Conservation (phyloP, 2,113 vertebrate species). For the Psittacula cyanocephala region DNA sequence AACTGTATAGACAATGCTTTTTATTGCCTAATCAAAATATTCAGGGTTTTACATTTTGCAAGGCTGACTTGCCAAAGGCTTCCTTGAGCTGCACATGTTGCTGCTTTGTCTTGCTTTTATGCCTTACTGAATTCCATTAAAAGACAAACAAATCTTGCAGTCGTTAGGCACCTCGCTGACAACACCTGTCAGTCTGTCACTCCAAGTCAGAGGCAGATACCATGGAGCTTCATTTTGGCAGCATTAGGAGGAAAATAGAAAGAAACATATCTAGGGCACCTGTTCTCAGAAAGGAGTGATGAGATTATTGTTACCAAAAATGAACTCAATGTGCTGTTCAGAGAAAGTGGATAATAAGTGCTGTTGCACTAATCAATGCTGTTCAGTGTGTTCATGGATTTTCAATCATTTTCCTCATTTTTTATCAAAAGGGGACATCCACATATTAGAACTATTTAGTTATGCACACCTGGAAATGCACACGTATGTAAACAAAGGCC, state of each 20-base stretch:
- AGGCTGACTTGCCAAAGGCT: constrained; percentile 55
- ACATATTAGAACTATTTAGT: background rate
- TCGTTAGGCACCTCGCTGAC: constrained; percentile 69
- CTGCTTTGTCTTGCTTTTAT: constrained; percentile 50
- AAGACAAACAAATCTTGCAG: constrained; percentile 56
- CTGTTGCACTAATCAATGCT: background rate
- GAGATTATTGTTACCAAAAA: constrained; percentile 1
- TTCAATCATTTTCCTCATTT: background rate
- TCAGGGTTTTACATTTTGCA: constrained; percentile 1
- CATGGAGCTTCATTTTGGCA: constrained; percentile 47
- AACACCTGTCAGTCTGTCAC: constrained; percentile 75
- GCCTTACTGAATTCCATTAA: constrained; percentile 60
- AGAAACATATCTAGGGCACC: constrained; percentile 51
- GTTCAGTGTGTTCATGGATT: background rate
- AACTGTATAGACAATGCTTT: background rate
- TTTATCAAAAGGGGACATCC: background rate
- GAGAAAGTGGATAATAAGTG: background rate
- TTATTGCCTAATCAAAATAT: constrained; percentile 38
- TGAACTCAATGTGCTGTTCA: background rate
- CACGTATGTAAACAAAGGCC: background rate
- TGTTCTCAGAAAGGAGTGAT: constrained; percentile 35
- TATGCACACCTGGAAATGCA: fast-evolving
- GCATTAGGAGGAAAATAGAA: constrained; percentile 55
- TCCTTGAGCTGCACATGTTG: background rate
- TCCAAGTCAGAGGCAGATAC: constrained; percentile 33